Evolutionary conservation across 2,113 vertebrate species (phyloP).

Genomic region (Nannospalax galili): DNA sequence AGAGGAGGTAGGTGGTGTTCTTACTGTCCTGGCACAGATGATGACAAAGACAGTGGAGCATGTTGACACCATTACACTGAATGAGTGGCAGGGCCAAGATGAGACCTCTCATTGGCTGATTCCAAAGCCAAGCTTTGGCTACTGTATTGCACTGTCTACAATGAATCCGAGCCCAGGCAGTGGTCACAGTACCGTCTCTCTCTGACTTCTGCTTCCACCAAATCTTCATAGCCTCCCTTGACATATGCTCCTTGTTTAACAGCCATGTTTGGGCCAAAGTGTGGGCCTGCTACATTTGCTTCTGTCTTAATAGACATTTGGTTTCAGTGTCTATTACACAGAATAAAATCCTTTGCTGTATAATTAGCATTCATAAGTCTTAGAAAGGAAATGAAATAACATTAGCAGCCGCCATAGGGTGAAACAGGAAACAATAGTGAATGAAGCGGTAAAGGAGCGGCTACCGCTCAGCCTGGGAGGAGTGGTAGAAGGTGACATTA

Average conservation of each 20-base stretch:
- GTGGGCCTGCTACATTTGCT: background rate
- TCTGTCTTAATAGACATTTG: background rate
- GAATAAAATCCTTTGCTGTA: background rate
- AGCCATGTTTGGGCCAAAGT: background rate
- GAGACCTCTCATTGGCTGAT: background rate
- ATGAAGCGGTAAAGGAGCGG: background rate
- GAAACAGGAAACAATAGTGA: too few relatives aligned
- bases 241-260: background rate
- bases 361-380: background rate
- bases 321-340: background rate
- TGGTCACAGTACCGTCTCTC: rapidly evolving
- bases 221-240: background rate
- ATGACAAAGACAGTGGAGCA: background rate
- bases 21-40: background rate
- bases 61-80: background rate
- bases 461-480: background rate
- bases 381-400: background rate
- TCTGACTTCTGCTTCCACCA: background rate
- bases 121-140: background rate
- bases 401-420: rapidly evolving
- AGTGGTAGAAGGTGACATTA: rapidly evolving
- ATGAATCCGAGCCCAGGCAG: background rate
- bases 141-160: background rate
- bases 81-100: background rate
- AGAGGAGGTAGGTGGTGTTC: background rate